Base-by-base conservation (phyloP, 2,888 invertebrate species). In the Leucoma salicis region DNA sequence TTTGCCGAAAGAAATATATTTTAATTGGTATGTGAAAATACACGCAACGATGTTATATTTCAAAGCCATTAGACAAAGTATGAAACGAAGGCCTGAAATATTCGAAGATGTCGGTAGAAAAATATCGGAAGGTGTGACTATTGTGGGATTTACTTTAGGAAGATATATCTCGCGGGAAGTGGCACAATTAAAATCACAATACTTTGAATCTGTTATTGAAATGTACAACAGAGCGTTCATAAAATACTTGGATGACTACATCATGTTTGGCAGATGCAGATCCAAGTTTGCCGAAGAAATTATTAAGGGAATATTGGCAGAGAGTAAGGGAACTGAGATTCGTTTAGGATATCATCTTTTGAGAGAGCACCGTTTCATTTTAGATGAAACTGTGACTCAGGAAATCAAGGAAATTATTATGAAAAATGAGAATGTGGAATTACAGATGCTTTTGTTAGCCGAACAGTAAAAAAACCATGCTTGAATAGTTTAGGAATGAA, bases 31-130 rank as follows among this genome's bases (percentile, higher is more conserved):
- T 42, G 64, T 63, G 0, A 36, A 52, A 3, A 45, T 82, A 32
- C 76, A 82, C 50, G 49, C 78, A 11, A 77, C 64, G 0, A 79
- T 79, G 72, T 48, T 78, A 14, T 83, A 72, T 47, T 75, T 52
- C 32, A 79, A 74, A 48, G 53, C 79, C 1, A 55, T 82, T 5
- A 63, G 69, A 25, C 64, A 74, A 29, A 53, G 66, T 14, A 42
- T 67, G 2, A 63, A 66, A 45, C 54, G 69, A 7, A 55, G 57
- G 15, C 66, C 75, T 2, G 62, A 62, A 35, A 34, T 75, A 5
- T 79, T 78, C 28, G 46, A 58, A 3, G 57, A 68, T 32, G 36
- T 49, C 14, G 50, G 42, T 24, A 57, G 41, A 11, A 67, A 50
- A 42, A 35, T 36, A 16, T 52, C 54, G 0, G 66, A 76, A 31